A percentile compares a stretch with the other conserved stretches of the same genome.
Evolutionary conservation across 2,113 vertebrate genomes (phyloP).

Genomic region (Chrysemys picta): DNA sequence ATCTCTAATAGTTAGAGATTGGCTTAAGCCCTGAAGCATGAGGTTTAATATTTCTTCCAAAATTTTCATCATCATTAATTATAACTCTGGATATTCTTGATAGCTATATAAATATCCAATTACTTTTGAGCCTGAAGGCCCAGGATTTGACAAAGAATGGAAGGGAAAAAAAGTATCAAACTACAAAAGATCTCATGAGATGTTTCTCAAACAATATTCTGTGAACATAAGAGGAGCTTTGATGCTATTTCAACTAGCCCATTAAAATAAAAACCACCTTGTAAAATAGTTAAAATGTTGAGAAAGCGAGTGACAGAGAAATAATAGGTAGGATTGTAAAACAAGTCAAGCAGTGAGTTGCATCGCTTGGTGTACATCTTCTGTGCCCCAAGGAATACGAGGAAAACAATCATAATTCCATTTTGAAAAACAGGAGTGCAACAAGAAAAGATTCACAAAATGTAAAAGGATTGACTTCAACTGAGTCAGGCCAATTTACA

Average conservation of each 20-base stretch:
- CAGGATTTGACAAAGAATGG: background rate
- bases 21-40: background rate
- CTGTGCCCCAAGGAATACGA: background rate
- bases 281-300: background rate
- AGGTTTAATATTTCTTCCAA: background rate
- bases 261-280: background rate
- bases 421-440: conserved; percentile 13
- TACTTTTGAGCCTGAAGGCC: background rate
- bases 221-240: background rate
- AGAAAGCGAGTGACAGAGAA: background rate
- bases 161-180: background rate
- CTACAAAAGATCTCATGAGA: background rate
- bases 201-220: background rate
- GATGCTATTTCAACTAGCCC: background rate
- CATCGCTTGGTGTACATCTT: background rate
- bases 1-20: background rate
- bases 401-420: background rate
- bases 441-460: conserved; percentile 5
- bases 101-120: accelerated
- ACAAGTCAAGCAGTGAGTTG: background rate
- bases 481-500: conserved; percentile 43
- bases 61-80: background rate
- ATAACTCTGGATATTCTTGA: background rate
- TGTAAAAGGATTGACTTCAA: background rate
- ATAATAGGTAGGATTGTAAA: background rate